Evolutionary conservation across 2,113 vertebrate species (phyloP).

Genomic region (Onychorhynchus coronatus): DNA sequence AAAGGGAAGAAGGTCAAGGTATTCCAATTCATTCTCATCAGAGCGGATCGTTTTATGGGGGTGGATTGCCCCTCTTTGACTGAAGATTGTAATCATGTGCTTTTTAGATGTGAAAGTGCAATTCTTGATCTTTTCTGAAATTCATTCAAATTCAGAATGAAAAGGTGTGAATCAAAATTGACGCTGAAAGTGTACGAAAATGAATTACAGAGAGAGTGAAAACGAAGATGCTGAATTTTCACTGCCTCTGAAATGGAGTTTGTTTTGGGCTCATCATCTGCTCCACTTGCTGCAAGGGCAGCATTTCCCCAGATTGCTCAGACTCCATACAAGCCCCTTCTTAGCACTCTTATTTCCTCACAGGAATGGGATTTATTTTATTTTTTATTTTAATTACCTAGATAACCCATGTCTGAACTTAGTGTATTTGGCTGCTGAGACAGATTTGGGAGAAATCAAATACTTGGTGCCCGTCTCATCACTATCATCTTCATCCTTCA

Average conservation of each 20-base stretch:
- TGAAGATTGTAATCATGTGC: neutral
- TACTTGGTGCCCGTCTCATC: neutral
- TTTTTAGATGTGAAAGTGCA: neutral
- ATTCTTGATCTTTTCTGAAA: neutral
- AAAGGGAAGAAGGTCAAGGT: conserved; percentile 8
- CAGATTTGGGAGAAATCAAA: neutral
- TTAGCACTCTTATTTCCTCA: neutral
- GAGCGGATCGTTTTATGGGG: accelerated
- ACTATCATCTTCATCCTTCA: neutral
- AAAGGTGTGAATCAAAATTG: neutral
- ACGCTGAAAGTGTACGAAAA: neutral
- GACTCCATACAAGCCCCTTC: neutral
- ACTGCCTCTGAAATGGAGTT: neutral
- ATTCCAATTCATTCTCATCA: neutral
- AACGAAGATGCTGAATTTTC: neutral
- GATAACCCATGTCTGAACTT: neutral
- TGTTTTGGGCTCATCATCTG: neutral
- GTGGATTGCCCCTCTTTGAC: neutral
- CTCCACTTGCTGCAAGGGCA: neutral
- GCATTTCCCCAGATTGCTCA: neutral
- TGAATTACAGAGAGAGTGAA: neutral
- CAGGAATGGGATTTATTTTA: neutral
- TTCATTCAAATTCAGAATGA: conserved; percentile 33
- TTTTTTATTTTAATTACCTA: neutral
- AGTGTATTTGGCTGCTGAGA: neutral